Evolutionary conservation across 2,888 invertebrate species (phyloP).

Genomic region (Periphyllus acericola): DNA sequence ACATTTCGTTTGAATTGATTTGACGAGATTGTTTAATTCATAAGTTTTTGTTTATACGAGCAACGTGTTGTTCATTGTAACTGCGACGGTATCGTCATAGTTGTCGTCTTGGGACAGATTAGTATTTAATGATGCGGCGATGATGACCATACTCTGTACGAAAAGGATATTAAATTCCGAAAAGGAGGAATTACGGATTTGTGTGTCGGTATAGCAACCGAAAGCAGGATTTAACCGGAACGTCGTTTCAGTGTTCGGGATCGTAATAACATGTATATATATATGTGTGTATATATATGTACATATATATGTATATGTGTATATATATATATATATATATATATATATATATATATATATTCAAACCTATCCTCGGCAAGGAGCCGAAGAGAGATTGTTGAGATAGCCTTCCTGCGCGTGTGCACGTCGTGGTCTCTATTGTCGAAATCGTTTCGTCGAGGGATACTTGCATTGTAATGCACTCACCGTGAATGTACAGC

Average conservation of each 20-base stretch:
- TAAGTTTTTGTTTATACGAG: not conserved
- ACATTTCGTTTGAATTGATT: not conserved
- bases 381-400: not conserved
- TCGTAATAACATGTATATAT: not conserved
- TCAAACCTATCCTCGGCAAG: not conserved
- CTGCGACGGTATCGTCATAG: not conserved
- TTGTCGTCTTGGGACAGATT: not conserved
- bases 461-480: constrained; percentile 1
- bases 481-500: not conserved
- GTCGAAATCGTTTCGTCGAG: not conserved
- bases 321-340: not conserved
- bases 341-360: not conserved
- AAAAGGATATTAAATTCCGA: constrained; percentile 27
- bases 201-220: constrained; percentile 18
- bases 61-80: not conserved
- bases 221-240: constrained; percentile 23
- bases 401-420: constrained; percentile 5
- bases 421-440: not conserved
- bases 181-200: constrained; percentile 35
- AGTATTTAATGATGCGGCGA: constrained; percentile 38
- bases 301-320: not conserved
- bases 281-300: not conserved
- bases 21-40: not conserved
- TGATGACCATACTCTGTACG: constrained; percentile 28
- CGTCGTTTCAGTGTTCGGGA: not conserved